phyloP scores from a whole-genome alignment of 2,888 invertebrate species.

The Oligia strigilis region DNA sequence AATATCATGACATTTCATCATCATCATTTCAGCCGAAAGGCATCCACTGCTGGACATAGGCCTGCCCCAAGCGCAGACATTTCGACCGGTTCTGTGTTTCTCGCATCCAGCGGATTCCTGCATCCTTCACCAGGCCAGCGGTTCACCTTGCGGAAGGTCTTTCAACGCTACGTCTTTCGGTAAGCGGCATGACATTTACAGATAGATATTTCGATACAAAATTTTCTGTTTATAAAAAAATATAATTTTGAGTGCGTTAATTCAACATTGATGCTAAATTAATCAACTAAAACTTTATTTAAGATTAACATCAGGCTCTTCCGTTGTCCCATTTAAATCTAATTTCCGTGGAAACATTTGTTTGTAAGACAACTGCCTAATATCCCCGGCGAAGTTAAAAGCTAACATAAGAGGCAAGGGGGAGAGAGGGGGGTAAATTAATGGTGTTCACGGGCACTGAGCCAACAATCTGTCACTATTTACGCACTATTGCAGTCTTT shows the following conservation, averaged over 20 bases:
- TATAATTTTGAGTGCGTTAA: background rate
- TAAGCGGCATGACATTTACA: no score
- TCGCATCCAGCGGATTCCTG: background rate
- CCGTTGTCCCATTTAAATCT: slow-evolving; percentile 30
- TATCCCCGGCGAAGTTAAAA: slow-evolving; percentile 52
- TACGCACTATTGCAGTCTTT: slow-evolving; percentile 58
- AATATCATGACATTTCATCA: background rate
- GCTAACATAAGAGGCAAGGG: slow-evolving; percentile 23
- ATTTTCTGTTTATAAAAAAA: no score
- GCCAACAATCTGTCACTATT: slow-evolving; percentile 62
- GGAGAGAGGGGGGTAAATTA: slow-evolving; percentile 33
- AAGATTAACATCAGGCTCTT: slow-evolving; percentile 8
- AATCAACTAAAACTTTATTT: slow-evolving; percentile 8
- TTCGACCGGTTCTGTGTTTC: background rate
- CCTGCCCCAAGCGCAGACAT: background rate
- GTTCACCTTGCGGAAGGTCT: no score
- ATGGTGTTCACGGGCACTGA: slow-evolving; percentile 58
- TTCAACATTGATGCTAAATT: slow-evolving; percentile 6
- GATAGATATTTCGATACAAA: no score
- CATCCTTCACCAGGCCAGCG: no score
- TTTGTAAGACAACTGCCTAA: slow-evolving; percentile 51
- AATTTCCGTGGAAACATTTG: slow-evolving; percentile 48
- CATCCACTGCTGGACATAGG: background rate
- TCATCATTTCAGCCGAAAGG: background rate
- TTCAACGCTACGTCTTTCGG: no score